Evolutionary conservation across 2,888 invertebrate genomes (phyloP).

Genomic region (Drosophila neotestacea): DNA sequence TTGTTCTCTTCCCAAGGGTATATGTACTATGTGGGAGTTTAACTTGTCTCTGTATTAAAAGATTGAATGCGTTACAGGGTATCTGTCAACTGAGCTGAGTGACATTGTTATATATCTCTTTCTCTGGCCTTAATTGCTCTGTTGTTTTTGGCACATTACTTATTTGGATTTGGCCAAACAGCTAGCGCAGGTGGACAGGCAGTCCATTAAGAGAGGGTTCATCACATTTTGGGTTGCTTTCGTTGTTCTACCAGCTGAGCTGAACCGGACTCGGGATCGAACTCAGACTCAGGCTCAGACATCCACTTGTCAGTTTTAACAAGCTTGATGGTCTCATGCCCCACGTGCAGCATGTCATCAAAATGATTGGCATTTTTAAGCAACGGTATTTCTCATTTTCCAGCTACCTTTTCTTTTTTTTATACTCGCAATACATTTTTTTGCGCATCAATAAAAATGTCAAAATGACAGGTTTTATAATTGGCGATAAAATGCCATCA

Average conservation of each 20-base stretch:
- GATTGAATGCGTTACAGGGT: too few species aligned
- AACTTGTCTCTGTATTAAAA: too few species aligned
- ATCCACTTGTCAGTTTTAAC: slow-evolving; percentile 60
- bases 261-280: neutral
- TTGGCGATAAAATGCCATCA: slow-evolving; percentile 76
- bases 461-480: slow-evolving; percentile 75
- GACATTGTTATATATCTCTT: neutral
- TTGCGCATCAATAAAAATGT: slow-evolving; percentile 63
- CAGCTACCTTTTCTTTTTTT: slow-evolving; percentile 35
- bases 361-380: slow-evolving; percentile 74
- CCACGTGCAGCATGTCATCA: slow-evolving; percentile 57
- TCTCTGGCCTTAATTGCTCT: slow-evolving; percentile 35
- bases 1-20: too few species aligned
- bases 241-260: slow-evolving; percentile 16
- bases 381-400: slow-evolving; percentile 32
- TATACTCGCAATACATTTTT: slow-evolving; percentile 16
- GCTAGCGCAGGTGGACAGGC: slow-evolving; percentile 27
- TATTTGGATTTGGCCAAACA: slow-evolving; percentile 15
- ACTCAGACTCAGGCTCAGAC: slow-evolving; percentile 6
- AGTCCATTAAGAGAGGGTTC: slow-evolving; percentile 31
- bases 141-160: slow-evolving; percentile 23
- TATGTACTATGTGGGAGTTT: too few species aligned
- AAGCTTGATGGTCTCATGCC: slow-evolving; percentile 29
- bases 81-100: neutral
- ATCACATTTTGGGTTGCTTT: slow-evolving; percentile 11